These are phyloP conservation scores for Cyanistes caeruleus DNA, from an alignment of 2,113 vertebrate genomes.

Conservation along the genomic window DNA sequence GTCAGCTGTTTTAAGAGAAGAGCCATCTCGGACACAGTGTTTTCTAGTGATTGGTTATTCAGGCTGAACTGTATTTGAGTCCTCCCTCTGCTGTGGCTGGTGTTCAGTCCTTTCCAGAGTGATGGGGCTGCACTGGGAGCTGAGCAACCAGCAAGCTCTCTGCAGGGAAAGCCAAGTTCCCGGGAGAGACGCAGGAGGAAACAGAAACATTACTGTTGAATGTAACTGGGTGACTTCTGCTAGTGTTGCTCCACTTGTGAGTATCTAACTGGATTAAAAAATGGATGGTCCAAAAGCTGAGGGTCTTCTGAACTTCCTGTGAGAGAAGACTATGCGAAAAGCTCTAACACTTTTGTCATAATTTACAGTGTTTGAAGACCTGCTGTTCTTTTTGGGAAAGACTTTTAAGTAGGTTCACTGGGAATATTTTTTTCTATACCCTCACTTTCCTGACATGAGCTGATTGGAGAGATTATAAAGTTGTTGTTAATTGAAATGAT, in stretches of 20 bases:
- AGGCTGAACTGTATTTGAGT: neutral
- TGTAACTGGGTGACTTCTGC: neutral
- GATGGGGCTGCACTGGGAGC: neutral
- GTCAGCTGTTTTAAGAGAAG: neutral
- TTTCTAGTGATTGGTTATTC: neutral
- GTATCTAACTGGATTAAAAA: neutral
- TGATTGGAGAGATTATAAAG: neutral
- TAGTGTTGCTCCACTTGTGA: neutral
- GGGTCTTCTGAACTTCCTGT: neutral
- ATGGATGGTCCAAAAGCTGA: neutral
- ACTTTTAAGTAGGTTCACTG: neutral
- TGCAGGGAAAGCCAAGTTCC: neutral
- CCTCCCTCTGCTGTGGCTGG: neutral
- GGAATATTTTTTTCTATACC: neutral
- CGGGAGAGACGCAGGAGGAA: fast-evolving
- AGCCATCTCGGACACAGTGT: fast-evolving
- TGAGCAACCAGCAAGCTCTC: neutral
- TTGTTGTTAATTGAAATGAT: neutral
- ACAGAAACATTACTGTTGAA: neutral
- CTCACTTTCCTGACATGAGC: neutral
- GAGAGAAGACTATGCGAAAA: neutral
- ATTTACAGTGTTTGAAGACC: neutral
- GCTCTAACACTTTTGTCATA: neutral
- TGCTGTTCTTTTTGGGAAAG: neutral
- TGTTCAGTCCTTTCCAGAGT: neutral